Conservation (phyloP, 2,797 vertebrate species). For the Simalia tracyae region DNA sequence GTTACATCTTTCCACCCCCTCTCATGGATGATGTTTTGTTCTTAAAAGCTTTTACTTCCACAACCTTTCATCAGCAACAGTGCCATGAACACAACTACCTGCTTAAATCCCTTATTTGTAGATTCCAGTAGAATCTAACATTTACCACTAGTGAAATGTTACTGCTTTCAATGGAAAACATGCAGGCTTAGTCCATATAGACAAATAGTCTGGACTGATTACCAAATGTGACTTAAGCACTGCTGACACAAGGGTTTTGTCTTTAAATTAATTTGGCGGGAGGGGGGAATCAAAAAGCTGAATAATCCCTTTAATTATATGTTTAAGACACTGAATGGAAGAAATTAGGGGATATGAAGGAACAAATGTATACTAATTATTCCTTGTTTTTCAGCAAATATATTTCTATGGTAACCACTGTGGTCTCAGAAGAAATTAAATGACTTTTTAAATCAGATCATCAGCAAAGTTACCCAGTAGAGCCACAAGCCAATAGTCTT, state of each 20-base stretch:
- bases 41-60: background rate
- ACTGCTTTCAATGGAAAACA: conserved; percentile 21
- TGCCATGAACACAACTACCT: background rate
- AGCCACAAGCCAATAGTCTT: conserved; percentile 57
- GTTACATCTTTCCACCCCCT: background rate
- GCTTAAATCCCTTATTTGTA: background rate
- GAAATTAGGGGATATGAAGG: conserved; percentile 71
- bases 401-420: conserved; percentile 66
- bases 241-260: conserved; percentile 67
- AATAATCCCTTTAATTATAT: conserved; percentile 75
- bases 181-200: conserved; percentile 61
- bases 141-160: background rate
- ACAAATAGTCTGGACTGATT: conserved; percentile 72
- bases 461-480: conserved; percentile 55
- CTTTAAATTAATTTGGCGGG: conserved; percentile 70
- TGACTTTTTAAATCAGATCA: conserved; percentile 52
- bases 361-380: conserved; percentile 67
- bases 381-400: conserved; percentile 59
- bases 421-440: conserved; percentile 42
- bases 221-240: conserved; percentile 65
- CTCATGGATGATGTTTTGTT: background rate
- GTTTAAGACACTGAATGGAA: conserved; percentile 71
- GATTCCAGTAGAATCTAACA: background rate
- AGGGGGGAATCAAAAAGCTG: conserved; percentile 49
- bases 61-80: background rate